Conservation (phyloP, 2,113 vertebrate species). For the Condylura cristata region DNA sequence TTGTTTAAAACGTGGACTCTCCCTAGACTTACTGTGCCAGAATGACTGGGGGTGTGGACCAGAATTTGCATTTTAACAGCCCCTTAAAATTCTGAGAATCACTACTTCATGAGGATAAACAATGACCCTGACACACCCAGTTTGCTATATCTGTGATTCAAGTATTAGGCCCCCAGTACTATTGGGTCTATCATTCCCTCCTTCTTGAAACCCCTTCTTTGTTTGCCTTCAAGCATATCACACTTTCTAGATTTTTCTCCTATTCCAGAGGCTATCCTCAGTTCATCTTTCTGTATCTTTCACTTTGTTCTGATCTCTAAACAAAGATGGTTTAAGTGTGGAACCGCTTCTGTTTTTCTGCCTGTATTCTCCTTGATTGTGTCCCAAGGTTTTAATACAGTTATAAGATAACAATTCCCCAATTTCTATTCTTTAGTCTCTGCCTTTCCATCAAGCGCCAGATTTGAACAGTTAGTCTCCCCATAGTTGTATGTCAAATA, state of each 20-base stretch:
- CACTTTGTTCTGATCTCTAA: not conserved
- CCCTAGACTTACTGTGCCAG: not conserved
- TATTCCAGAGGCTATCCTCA: not conserved
- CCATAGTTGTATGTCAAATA: not conserved
- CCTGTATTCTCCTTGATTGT: not conserved
- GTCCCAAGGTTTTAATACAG: not conserved
- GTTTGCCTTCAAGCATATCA: not conserved
- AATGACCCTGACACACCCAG: not conserved
- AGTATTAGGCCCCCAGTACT: not conserved
- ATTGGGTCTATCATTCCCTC: not conserved
- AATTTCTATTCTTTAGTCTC: not conserved
- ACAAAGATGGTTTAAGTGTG: not conserved
- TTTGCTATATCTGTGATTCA: not conserved
- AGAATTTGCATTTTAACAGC: not conserved
- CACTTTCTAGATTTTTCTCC: not conserved
- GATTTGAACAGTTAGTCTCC: not conserved
- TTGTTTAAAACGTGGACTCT: not conserved
- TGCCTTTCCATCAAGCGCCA: not conserved
- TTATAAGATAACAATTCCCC: not conserved
- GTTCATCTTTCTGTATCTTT: not conserved
- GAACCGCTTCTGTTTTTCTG: not conserved
- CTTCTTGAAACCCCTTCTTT: not conserved
- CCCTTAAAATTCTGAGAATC: not conserved
- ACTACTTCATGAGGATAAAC: not conserved
- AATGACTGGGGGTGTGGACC: not conserved